Percentiles rank a stretch among this genome's conserved stretches.
Conservation (phyloP, 1,140 invertebrate genomes). For the Olivierus martensii region DNA sequence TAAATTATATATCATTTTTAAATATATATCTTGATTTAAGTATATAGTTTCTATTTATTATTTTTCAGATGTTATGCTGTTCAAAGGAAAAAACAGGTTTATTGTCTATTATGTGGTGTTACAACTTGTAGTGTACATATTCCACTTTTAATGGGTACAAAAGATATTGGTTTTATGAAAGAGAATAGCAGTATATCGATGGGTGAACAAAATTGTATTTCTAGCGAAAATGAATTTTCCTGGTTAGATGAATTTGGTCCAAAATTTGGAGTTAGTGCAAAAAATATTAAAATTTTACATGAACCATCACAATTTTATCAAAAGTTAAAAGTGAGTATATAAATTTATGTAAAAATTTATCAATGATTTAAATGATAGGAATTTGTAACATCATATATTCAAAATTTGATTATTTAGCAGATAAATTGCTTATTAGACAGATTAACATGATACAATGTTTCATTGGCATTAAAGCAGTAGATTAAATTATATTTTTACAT, state of each 20-base stretch:
- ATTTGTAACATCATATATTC: too few relatives aligned
- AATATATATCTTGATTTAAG: not conserved
- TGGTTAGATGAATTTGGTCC: conserved; percentile 28
- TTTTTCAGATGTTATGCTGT: not conserved
- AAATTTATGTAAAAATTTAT: not conserved
- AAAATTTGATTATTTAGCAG: too few relatives aligned
- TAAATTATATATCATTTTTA: too few relatives aligned
- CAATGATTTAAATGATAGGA: too few relatives aligned
- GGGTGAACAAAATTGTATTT: not conserved
- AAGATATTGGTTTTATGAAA: not conserved
- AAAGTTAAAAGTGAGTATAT: conserved; percentile 21
- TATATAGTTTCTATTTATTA: not conserved
- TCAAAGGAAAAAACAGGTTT: not conserved
- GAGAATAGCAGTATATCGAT: not conserved
- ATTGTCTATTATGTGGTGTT: not conserved
- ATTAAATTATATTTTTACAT: not conserved
- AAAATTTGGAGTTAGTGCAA: conserved; percentile 27
- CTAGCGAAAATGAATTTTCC: not conserved
- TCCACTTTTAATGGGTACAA: not conserved
- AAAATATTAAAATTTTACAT: conserved; percentile 26
- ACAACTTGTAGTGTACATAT: conserved; percentile 1
- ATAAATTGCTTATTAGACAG: too few relatives aligned
- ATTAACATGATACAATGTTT: too few relatives aligned
- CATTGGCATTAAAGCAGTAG: not conserved
- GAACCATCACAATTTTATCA: conserved; percentile 30